A percentile compares a stretch with the other conserved stretches of the same genome.
phyloP scores from a whole-genome alignment of 2,888 invertebrate species.

The Rhagophthalmus giganteus region DNA sequence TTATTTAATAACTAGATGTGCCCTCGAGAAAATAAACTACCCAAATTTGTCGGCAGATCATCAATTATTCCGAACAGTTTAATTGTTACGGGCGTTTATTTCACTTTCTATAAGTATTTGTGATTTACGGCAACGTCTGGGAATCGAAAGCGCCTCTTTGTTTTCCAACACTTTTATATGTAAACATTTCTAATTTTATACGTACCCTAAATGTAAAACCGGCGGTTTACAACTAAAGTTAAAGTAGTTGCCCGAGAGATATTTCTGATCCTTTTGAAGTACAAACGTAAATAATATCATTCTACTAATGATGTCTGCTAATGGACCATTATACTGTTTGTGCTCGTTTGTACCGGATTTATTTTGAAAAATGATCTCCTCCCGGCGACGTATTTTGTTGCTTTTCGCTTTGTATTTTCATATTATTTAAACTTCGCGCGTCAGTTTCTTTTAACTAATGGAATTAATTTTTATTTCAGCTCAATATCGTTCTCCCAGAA shows the following conservation, averaged over 20 bases:
- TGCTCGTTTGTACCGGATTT: conserved; percentile 37
- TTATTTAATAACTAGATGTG: too few relatives aligned
- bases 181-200: conserved; percentile 1
- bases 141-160: too few relatives aligned
- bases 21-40: too few relatives aligned
- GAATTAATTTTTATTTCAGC: conserved; percentile 59
- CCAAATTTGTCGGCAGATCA: too few relatives aligned
- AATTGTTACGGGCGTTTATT: too few relatives aligned
- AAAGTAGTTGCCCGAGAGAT: conserved; percentile 12
- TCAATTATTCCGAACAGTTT: too few relatives aligned
- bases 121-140: too few relatives aligned
- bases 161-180: too few relatives aligned
- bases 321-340: conserved; percentile 46
- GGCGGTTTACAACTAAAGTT: conserved; percentile 15
- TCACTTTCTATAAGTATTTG: too few relatives aligned
- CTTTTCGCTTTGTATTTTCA: not conserved
- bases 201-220: not conserved
- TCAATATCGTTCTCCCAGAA: conserved; percentile 87
- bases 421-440: not conserved
- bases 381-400: conserved; percentile 3
- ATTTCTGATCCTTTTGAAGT: conserved; percentile 36
- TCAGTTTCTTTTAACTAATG: not conserved
- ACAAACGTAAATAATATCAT: conserved; percentile 43
- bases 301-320: conserved; percentile 47
- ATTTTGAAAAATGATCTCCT: conserved; percentile 28